A percentile compares a stretch with the other conserved stretches of the same genome.
Conservation (phyloP, 1,140 invertebrate genomes). For the Pseudachorutes palmiensis region DNA sequence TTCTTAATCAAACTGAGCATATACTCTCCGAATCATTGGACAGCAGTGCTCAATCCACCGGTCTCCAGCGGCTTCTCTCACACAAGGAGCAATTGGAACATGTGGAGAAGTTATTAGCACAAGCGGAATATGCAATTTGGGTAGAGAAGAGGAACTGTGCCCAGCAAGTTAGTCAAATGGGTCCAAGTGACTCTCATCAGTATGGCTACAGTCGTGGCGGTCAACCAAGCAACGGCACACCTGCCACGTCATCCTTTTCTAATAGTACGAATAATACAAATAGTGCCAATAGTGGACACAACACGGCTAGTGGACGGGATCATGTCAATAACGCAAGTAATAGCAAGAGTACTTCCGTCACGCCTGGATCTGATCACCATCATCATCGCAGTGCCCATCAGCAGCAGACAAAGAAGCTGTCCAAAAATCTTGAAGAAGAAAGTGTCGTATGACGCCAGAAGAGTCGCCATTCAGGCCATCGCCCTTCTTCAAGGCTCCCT, state of each 20-base stretch:
- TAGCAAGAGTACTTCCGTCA: neutral
- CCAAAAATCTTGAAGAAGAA: constrained; percentile 38
- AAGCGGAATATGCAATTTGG: constrained; percentile 39
- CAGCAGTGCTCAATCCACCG: constrained; percentile 34
- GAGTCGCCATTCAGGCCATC: neutral
- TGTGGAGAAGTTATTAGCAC: constrained; percentile 37
- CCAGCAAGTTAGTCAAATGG: constrained; percentile 33
- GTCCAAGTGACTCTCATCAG: constrained; percentile 26
- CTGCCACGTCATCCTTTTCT: constrained; percentile 19
- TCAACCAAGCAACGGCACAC: constrained; percentile 5
- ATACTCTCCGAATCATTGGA: constrained; percentile 38
- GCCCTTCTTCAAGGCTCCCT: neutral
- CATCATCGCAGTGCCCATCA: constrained; percentile 11
- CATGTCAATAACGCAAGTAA: neutral
- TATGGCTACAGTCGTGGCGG: constrained; percentile 25
- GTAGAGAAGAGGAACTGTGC: constrained; percentile 37
- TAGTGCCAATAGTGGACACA: constrained; percentile 32
- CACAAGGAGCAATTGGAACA: constrained; percentile 38
- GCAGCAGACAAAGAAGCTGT: constrained; percentile 35
- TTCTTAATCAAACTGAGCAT: constrained; percentile 38
- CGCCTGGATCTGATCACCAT: neutral
- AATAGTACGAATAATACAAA: constrained; percentile 29
- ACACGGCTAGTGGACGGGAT: neutral
- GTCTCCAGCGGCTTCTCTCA: constrained; percentile 34
- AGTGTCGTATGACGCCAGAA: constrained; percentile 34